Evolutionary conservation across 1,140 invertebrate genomes (phyloP), one percentile per base, ranked within the genome.

Genomic region (Lutraria rhynchaena): DNA sequence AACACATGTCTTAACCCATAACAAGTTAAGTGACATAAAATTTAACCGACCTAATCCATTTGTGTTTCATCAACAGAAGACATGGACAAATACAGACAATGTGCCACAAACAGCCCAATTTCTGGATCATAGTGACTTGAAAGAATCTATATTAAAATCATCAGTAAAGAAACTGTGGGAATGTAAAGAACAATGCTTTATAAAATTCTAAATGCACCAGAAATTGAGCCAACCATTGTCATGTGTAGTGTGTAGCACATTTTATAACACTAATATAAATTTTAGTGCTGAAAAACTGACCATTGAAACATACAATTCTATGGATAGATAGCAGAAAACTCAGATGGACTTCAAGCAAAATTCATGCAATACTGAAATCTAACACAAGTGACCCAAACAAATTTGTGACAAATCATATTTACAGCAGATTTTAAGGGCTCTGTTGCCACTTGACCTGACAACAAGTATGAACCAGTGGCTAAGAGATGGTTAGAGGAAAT

Each of bases 391-490:
- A 67, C 22, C 33, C 63, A 11, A 46, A 67, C 22, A 44, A 67
- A 41, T 37, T 67, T 46, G 41, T 41, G 3, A 67, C 17, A 15
- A 67, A 67, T n/a, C 63, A 67, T 5, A 37, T 41, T 11, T 67
- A 67, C 63, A 5, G 31, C 19, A 15, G 63, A 3, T 67, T 67
- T 67, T n/a, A 67, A 67, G 22, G 63, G 63, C 13, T 67, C 31
- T 46, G 33, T 37, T 5, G 63, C 63, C 3, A 67, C 63, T 33
- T 17, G 63, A 22, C 63, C 35, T 67, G 63, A 37, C 3, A 31
- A 67, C 9, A 67, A 67, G 63, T 41, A 7, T 44, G 63, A 67
- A 44, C 63, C 63, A 11, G 33, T 41, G 3, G 63, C 63, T n/a
- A 5, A 37, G 29, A 15, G 22, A 19, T 67, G 63, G 63, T 67